Conservation (phyloP, 2,113 vertebrate genomes). For the Phrynosoma blainvillii region DNA sequence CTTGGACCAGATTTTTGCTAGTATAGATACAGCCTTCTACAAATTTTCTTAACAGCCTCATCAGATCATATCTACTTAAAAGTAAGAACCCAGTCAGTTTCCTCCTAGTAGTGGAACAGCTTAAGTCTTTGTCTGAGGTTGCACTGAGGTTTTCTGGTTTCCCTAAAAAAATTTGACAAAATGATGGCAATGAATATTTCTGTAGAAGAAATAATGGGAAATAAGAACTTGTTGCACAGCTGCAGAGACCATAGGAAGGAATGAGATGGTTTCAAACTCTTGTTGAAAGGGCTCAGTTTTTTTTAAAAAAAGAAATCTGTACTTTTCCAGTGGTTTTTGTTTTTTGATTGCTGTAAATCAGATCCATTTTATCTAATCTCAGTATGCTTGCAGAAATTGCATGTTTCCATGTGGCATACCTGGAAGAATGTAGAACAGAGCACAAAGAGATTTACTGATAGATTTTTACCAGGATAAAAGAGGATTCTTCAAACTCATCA, state of each 20-base stretch:
- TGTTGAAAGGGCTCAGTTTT: not conserved
- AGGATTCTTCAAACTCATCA: slow-evolving; percentile 13
- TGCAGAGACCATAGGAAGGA: not conserved
- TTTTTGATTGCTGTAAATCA: not conserved
- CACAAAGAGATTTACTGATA: not conserved
- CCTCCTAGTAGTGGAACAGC: not conserved
- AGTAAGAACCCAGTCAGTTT: not conserved
- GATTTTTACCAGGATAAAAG: slow-evolving; percentile 13
- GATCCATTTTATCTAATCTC: not conserved
- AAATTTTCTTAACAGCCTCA: not conserved
- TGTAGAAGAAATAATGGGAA: not conserved
- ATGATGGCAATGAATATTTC: not conserved
- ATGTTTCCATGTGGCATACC: not conserved
- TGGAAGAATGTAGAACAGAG: not conserved
- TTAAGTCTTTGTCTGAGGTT: not conserved
- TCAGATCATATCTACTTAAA: not conserved
- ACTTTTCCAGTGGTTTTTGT: fast-evolving
- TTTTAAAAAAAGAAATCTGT: not conserved
- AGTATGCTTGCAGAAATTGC: not conserved
- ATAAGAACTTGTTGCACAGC: not conserved
- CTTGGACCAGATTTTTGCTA: not conserved
- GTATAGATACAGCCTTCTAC: not conserved
- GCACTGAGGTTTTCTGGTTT: slow-evolving; percentile 6
- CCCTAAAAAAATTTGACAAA: not conserved
- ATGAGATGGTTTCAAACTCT: not conserved